phyloP scores from a whole-genome alignment of 2,113 vertebrate genomes.

The Callocephalon fimbriatum region DNA sequence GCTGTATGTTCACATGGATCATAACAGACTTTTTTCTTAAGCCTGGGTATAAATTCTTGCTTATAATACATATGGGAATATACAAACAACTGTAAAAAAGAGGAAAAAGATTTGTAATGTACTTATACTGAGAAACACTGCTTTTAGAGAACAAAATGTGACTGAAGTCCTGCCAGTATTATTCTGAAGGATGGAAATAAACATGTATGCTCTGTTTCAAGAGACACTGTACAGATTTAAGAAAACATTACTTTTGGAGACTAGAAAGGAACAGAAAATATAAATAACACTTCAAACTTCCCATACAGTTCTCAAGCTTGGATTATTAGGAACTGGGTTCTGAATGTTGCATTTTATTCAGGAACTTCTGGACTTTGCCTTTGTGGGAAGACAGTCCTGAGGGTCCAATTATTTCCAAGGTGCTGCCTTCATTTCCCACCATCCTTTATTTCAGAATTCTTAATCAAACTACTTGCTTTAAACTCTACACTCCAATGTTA shows the following conservation, averaged over 20 bases:
- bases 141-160: neutral
- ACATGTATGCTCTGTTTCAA: neutral
- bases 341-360: neutral
- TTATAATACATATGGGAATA: constrained; percentile 20
- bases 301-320: neutral
- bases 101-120: neutral
- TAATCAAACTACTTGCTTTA: neutral
- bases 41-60: neutral
- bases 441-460: neutral
- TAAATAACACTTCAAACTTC: neutral
- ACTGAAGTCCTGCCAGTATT: constrained; percentile 4
- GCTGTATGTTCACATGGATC: neutral
- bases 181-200: constrained; percentile 5
- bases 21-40: neutral
- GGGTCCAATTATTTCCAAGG: neutral
- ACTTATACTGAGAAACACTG: neutral
- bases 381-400: neutral
- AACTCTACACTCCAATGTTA: neutral
- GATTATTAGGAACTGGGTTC: neutral
- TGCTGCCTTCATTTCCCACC: neutral
- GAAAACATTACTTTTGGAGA: neutral
- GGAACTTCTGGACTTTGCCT: neutral
- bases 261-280: neutral
- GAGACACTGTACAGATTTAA: neutral
- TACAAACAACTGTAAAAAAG: neutral